Conservation (phyloP, 2,888 invertebrate genomes). For the Netelia fuscicornis region DNA sequence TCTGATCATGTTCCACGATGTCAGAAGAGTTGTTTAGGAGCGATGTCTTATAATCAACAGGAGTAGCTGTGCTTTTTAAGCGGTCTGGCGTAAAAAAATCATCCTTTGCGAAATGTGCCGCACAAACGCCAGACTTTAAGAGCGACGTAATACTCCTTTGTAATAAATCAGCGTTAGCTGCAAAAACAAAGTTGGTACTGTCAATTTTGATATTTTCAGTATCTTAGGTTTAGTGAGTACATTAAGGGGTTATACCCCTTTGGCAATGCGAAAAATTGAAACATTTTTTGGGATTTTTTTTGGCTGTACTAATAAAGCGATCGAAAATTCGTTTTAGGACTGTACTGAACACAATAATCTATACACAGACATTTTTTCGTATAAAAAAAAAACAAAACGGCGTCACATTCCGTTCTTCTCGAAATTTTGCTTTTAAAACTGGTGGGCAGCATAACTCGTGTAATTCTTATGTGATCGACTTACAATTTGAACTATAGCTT, state of each 20-base stretch:
- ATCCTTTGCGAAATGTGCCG: constrained; percentile 9
- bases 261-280: neutral
- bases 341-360: too few species aligned
- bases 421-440: too few species aligned
- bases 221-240: neutral
- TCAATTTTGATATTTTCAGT: constrained; percentile 4
- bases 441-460: too few species aligned
- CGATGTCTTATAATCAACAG: constrained; percentile 15
- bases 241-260: neutral
- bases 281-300: too few species aligned
- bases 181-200: constrained; percentile 1
- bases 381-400: too few species aligned
- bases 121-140: constrained; percentile 15
- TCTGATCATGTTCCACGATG: constrained; percentile 22
- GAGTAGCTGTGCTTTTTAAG: constrained; percentile 14
- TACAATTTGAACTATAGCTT: too few species aligned
- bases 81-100: constrained; percentile 10
- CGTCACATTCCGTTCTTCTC: too few species aligned
- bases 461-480: too few species aligned
- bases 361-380: too few species aligned
- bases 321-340: too few species aligned
- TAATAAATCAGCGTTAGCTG: constrained; percentile 9
- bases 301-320: too few species aligned
- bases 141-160: constrained; percentile 16
- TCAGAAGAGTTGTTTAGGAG: constrained; percentile 5